Percentiles rank a stretch among this genome's conserved stretches.
phyloP scores from a whole-genome alignment of 1,140 invertebrate species.

The Leptoteleia sp. region DNA sequence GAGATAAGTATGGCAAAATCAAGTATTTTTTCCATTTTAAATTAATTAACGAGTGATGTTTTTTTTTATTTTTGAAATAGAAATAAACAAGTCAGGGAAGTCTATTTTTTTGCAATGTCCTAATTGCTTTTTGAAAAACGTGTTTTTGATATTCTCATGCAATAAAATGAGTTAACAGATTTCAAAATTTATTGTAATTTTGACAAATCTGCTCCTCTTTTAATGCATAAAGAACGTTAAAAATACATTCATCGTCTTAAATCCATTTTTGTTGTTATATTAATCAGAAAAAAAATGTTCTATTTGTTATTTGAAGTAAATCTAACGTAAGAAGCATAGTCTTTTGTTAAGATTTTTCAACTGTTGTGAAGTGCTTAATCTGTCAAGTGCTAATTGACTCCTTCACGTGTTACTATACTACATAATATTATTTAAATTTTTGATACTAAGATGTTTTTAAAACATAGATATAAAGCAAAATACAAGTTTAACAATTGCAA shows the following conservation, averaged over 20 bases:
- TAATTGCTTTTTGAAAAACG: neutral
- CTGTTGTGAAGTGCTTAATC: conserved; percentile 3
- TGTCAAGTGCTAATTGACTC: conserved; percentile 68
- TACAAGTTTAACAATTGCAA: conserved; percentile 75
- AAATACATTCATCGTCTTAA: too few species aligned
- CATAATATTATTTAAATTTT: too few species aligned
- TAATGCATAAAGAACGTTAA: conserved; percentile 2
- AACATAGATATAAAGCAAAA: too few species aligned
- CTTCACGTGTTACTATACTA: conserved; percentile 75
- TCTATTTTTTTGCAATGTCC: too few species aligned
- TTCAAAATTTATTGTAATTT: neutral
- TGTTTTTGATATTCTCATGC: conserved; percentile 1
- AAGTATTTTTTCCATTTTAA: neutral
- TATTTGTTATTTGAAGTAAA: too few species aligned
- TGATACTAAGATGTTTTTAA: too few species aligned
- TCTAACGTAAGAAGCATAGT: too few species aligned
- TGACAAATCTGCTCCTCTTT: neutral
- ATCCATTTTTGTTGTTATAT: too few species aligned
- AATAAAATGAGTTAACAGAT: neutral
- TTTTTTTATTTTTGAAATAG: too few species aligned
- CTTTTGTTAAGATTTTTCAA: neutral
- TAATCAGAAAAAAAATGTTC: too few species aligned
- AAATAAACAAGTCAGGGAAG: too few species aligned
- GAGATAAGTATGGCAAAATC: too few species aligned
- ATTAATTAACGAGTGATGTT: neutral